Conservation (phyloP, 2,113 vertebrate genomes). For the Antechinus flavipes region DNA sequence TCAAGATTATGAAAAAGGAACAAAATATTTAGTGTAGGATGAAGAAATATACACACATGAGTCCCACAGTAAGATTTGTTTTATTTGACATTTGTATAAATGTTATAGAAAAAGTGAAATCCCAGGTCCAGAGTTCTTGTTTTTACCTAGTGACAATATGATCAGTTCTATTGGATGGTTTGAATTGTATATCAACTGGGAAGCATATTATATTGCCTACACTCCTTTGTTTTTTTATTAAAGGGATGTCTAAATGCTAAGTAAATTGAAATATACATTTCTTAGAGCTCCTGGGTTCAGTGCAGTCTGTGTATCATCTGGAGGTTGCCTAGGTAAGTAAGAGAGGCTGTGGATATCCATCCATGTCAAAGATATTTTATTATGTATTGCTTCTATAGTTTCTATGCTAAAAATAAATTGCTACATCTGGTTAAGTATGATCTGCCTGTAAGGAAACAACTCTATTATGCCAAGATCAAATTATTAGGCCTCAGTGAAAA, state of each 20-base stretch:
- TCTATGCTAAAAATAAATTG: background rate
- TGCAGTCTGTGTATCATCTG: background rate
- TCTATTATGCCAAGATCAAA: background rate
- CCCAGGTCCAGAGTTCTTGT: background rate
- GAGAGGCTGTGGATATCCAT: background rate
- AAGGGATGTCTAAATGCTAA: background rate
- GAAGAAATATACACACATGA: background rate
- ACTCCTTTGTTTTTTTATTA: background rate
- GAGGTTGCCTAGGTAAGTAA: background rate
- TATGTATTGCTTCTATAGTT: background rate
- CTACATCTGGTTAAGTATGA: background rate
- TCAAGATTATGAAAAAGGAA: background rate
- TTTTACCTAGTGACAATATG: background rate
- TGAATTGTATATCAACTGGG: background rate
- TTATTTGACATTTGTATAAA: background rate
- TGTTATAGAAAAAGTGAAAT: background rate
- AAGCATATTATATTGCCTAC: background rate
- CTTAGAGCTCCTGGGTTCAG: background rate
- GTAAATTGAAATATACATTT: background rate
- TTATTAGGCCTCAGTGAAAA: background rate
- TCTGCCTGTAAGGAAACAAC: background rate
- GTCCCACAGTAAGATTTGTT: background rate
- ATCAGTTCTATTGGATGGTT: background rate
- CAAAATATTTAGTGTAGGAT: background rate
- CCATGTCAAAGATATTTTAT: background rate